Evolutionary conservation across 2,113 vertebrate genomes (phyloP), one percentile per base, ranked within the genome.

Genomic region (Amblyopsis rosae): DNA sequence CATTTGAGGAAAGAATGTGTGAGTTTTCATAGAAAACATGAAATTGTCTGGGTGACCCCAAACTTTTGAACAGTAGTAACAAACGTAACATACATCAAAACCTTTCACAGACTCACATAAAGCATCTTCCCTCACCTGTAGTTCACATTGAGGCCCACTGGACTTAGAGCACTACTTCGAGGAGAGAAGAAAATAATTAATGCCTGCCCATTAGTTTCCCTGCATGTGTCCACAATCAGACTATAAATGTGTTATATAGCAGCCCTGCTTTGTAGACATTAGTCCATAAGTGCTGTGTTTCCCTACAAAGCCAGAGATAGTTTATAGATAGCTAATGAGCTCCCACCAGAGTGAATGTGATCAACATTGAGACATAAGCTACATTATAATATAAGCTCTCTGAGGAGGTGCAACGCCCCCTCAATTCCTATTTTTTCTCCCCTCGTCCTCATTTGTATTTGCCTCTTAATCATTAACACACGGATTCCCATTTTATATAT

Each of bases 311-410:
- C 62, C 55, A 73, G 62, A 80, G 64, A 77, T 63, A 75, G 63
- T 57, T 85, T 83, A 73, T 66, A 78, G 54, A 62, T 47, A 83
- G 83, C 85, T 90, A 90, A 90, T 88, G 86, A 90, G 87, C 67
- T 88, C 89, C 85, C 89, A 80, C 81, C 67, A 86, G 89, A 87
- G 82, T 75, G 63, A 55, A 54, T 32, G 65, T 71, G 81, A 82
- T 85, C 85, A 82, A 73, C 87, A 84, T 86, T 83, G 76, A 87
- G 82, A 89, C 86, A 79, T 82, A 80, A 81, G 81, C 74, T 76
- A 76, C 68, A 74, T 87, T 76, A 83, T 65, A 82, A 65, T 58
- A n/a, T n/a, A n/a, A n/a, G 53, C 54, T 84, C 85, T 83, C 86
- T 0, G 41, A 70, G 80, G 83, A 80, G 65, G 68, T 32, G 32